Evolutionary conservation across 2,113 vertebrate species (phyloP).

Genomic region (Percina caprodes): DNA sequence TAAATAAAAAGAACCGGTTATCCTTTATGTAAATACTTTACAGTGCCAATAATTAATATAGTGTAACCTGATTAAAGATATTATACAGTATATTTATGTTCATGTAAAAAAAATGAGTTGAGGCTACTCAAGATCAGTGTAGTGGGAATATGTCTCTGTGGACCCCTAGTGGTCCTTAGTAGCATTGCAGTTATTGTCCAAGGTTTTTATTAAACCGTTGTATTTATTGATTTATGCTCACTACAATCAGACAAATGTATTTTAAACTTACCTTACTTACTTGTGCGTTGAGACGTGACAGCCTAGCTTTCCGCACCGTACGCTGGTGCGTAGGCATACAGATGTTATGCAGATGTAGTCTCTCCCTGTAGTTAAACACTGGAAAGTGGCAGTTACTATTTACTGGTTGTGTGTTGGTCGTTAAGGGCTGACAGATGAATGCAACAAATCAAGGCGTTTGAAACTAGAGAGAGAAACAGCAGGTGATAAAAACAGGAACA

Average conservation of each 20-base stretch:
- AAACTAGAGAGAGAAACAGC: neutral
- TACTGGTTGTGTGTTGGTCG: neutral
- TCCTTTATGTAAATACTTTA: constrained; percentile 28
- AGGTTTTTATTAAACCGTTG: neutral
- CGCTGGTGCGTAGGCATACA: no score
- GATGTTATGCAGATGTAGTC: no score
- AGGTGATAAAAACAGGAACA: constrained; percentile 10
- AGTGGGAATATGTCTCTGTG: neutral
- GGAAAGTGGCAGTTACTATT: neutral
- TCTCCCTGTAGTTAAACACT: neutral
- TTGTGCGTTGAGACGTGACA: neutral
- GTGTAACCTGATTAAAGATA: constrained; percentile 9
- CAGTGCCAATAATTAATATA: neutral
- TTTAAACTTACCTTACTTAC: neutral
- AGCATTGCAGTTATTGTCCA: neutral
- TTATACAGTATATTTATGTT: neutral
- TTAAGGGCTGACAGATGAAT: neutral
- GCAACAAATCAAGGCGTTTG: fast-evolving
- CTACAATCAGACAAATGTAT: neutral
- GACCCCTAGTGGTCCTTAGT: neutral
- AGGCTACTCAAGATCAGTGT: neutral
- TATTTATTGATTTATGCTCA: neutral
- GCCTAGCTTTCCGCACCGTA: neutral
- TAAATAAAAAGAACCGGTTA: neutral
- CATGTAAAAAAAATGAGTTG: neutral